Evolutionary conservation across 2,797 vertebrate species (phyloP).

Genomic region (Clarias laeviceps): DNA sequence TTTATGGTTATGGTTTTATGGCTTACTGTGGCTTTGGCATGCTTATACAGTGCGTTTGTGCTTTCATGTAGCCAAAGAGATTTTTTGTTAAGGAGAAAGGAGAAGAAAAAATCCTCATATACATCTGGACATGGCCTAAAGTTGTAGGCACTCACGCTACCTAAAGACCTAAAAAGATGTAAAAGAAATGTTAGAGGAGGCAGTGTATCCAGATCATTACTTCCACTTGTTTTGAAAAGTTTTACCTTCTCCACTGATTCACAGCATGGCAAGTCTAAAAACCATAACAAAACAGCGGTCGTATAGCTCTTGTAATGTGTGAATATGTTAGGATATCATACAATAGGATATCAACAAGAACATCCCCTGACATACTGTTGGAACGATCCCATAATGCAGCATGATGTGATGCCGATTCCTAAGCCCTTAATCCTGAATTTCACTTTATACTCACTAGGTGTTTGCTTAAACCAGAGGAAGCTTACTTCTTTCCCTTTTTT

Average conservation of each 20-base stretch:
- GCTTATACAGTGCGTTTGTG: no score
- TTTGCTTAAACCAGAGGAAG: background rate
- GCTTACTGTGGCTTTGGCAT: no score
- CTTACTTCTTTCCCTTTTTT: background rate
- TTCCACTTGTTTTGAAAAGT: background rate
- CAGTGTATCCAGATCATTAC: no score
- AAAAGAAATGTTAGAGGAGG: background rate
- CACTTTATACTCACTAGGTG: background rate
- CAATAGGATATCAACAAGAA: background rate
- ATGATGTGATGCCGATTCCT: background rate
- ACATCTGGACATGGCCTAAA: no score
- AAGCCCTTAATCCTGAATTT: background rate
- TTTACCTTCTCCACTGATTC: background rate
- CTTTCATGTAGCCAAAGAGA: no score
- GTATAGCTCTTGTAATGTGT: background rate
- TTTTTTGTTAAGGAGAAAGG: no score
- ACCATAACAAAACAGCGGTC: background rate
- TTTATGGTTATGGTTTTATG: no score
- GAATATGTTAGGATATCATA: background rate
- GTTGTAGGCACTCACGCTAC: background rate
- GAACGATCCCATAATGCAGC: background rate
- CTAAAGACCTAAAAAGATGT: background rate
- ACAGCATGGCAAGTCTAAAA: background rate
- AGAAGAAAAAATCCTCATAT: no score
- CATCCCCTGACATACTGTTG: background rate